Conservation (phyloP, 2,797 vertebrate species). For the Enteromius viviparus region DNA sequence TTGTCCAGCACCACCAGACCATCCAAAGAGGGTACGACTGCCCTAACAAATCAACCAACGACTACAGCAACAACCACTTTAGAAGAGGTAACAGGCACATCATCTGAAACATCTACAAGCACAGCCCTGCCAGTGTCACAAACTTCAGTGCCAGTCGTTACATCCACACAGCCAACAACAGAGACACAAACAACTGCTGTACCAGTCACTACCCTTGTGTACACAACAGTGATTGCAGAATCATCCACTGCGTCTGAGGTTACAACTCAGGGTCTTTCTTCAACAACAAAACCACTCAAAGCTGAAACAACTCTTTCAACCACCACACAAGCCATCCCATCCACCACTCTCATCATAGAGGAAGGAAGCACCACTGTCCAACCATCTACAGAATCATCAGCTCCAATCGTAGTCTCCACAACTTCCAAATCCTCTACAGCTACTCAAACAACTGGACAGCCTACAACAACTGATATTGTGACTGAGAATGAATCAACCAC, state of each 20-base stretch:
- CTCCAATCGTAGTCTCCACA: not conserved
- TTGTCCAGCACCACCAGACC: not conserved
- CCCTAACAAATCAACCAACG: conserved; percentile 29
- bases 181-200: not conserved
- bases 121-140: not conserved
- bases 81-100: not conserved
- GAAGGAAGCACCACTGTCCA: conserved; percentile 24
- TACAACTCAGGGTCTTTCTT: not conserved
- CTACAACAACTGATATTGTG: conserved; percentile 16
- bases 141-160: not conserved
- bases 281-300: not conserved
- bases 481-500: conserved; percentile 1
- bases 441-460: not conserved
- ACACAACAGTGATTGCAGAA: not conserved
- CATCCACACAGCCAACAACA: conserved; percentile 7
- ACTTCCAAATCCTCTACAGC: conserved; percentile 13
- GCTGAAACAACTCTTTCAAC: conserved; percentile 23
- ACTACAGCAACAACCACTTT: conserved; percentile 50
- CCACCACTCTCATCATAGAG: not conserved
- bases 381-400: not conserved
- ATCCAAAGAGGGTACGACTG: not conserved
- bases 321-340: not conserved
- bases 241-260: not conserved
- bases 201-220: not conserved
- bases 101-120: not conserved